Conservation (phyloP, 2,888 invertebrate species). For the Antitype chi region DNA sequence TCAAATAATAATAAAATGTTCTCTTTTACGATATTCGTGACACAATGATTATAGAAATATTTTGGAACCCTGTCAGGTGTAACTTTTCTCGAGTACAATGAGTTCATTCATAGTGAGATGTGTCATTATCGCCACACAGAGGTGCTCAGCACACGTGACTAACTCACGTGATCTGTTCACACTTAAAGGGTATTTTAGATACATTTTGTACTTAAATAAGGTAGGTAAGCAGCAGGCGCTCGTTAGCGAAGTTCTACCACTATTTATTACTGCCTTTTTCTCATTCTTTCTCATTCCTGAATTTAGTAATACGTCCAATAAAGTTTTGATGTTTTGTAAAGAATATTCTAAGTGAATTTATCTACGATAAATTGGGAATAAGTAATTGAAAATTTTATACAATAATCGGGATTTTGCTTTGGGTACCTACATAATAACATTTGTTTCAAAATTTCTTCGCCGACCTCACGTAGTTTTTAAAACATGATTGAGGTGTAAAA, state of each 20-base stretch:
- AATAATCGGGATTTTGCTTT: too few species aligned
- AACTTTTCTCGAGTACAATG: neutral
- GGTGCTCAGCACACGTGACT: conserved; percentile 19
- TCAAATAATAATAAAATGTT: neutral
- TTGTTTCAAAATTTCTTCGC: too few species aligned
- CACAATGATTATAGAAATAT: neutral
- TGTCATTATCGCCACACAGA: conserved; percentile 25
- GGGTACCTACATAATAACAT: too few species aligned
- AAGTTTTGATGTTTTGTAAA: neutral
- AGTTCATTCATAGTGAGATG: neutral
- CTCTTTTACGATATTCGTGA: neutral
- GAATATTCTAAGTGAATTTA: neutral
- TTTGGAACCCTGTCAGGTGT: conserved; percentile 27
- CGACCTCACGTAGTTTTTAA: too few species aligned
- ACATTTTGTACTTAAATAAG: neutral
- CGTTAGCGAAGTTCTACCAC: neutral
- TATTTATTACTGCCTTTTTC: neutral
- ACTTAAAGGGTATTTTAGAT: neutral
- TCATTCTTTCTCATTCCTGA: too few species aligned
- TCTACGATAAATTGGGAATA: too few species aligned
- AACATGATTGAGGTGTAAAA: too few species aligned
- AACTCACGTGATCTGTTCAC: neutral
- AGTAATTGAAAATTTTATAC: too few species aligned
- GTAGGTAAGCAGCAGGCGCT: too few species aligned
- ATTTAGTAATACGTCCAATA: neutral